phyloP scores from a whole-genome alignment of 1,140 invertebrate genomes.

The Tetramorium parvispinum region DNA sequence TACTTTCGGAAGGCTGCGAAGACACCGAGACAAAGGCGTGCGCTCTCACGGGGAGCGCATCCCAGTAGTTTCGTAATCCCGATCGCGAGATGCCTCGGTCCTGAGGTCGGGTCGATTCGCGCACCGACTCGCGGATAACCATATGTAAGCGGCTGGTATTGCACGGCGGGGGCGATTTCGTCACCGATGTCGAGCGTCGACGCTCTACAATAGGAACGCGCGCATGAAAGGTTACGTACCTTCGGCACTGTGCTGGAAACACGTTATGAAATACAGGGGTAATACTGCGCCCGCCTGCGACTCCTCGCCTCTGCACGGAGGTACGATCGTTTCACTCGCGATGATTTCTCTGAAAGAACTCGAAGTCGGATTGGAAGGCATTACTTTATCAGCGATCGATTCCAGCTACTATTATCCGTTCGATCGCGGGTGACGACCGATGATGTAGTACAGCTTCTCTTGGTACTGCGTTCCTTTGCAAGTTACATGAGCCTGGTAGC shows the following conservation, averaged over 20 bases:
- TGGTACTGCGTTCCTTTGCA: background rate
- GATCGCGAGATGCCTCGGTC: conserved; percentile 54
- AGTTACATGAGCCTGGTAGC: background rate
- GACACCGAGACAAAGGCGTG: background rate
- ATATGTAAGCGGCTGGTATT: conserved; percentile 69
- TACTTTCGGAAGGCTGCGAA: background rate
- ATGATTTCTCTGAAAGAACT: conserved; percentile 5
- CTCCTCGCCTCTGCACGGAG: conserved; percentile 27
- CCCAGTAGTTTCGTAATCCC: conserved; percentile 65
- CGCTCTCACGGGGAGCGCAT: conserved; percentile 61
- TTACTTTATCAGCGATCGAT: background rate
- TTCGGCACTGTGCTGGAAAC: conserved; percentile 50
- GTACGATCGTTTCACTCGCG: conserved; percentile 25
- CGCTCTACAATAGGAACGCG: conserved; percentile 79
- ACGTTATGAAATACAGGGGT: conserved; percentile 77
- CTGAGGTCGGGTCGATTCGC: conserved; percentile 69
- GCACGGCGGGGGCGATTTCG: conserved; percentile 72
- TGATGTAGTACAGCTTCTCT: background rate
- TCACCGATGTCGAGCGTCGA: conserved; percentile 64
- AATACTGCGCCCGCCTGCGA: conserved; percentile 36
- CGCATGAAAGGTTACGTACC: conserved; percentile 80
- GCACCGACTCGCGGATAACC: conserved; percentile 69
- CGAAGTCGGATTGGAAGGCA: background rate
- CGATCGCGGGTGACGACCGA: background rate
- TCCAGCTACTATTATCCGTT: background rate